phyloP scores from a whole-genome alignment of 2,888 invertebrate species.

The Stenchaetothrips biformis region DNA sequence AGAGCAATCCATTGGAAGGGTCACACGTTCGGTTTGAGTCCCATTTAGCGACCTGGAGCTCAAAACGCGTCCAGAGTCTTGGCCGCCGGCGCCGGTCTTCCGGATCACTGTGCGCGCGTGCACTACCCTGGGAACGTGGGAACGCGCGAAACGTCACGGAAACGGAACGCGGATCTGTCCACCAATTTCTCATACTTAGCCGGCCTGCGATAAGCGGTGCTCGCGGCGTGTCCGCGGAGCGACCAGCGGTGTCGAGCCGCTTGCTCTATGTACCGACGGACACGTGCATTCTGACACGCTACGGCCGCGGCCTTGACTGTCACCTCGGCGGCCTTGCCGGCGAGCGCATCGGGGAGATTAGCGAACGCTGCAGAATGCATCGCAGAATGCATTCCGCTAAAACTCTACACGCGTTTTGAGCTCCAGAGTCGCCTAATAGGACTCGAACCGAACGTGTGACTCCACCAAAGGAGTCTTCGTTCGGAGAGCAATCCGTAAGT shows the following conservation, averaged over 20 bases:
- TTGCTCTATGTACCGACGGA: neutral
- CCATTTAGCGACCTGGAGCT: too few species aligned
- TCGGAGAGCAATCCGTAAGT: too few species aligned
- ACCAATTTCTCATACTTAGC: neutral
- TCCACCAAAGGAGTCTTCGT: too few species aligned
- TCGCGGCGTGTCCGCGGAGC: neutral
- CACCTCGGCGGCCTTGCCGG: neutral
- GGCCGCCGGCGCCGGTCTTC: neutral
- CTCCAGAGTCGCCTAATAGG: too few species aligned
- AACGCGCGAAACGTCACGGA: neutral
- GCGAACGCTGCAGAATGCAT: too few species aligned
- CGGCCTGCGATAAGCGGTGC: neutral
- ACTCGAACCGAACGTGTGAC: too few species aligned
- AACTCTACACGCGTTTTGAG: too few species aligned
- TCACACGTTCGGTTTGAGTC: too few species aligned
- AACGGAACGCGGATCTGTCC: neutral
- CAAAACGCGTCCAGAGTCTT: too few species aligned
- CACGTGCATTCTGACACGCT: neutral
- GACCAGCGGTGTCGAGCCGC: neutral
- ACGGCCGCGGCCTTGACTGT: neutral
- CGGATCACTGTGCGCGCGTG: neutral
- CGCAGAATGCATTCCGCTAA: too few species aligned
- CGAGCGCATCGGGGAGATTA: neutral
- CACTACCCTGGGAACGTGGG: neutral
- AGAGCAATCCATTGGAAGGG: too few species aligned